phyloP scores from a whole-genome alignment of 2,113 vertebrate species.

The Aspidoscelis tigris region DNA sequence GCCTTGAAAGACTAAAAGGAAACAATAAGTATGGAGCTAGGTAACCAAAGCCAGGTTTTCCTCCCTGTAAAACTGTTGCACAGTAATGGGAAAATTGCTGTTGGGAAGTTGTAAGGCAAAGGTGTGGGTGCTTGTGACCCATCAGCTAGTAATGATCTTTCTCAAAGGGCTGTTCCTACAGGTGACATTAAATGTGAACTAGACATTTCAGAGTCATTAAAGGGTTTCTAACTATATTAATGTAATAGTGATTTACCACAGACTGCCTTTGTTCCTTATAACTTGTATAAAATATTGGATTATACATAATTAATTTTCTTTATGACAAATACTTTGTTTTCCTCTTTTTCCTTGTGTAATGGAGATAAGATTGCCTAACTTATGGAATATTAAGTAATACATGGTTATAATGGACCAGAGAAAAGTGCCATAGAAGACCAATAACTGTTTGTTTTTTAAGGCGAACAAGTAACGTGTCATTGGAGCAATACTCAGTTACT shows the following conservation, averaged over 20 bases:
- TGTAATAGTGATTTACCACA: slow-evolving; percentile 80
- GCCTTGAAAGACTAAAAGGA: slow-evolving; percentile 75
- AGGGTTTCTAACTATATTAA: slow-evolving; percentile 81
- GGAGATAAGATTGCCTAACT: slow-evolving; percentile 70
- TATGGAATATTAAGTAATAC: slow-evolving; percentile 73
- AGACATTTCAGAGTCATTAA: slow-evolving; percentile 79
- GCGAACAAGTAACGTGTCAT: slow-evolving; percentile 72
- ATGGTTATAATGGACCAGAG: slow-evolving; percentile 79
- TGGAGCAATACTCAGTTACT: slow-evolving; percentile 76
- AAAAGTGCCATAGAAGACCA: slow-evolving; percentile 95
- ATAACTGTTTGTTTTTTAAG: slow-evolving; percentile 81
- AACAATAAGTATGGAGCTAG: slow-evolving; percentile 76
- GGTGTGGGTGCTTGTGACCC: slow-evolving; percentile 59
- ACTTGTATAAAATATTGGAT: slow-evolving; percentile 72
- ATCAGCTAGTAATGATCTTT: slow-evolving; percentile 61
- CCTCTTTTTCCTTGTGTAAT: slow-evolving; percentile 69
- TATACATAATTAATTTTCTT: slow-evolving; percentile 76
- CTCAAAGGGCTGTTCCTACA: slow-evolving; percentile 84
- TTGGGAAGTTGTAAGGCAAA: slow-evolving; percentile 62
- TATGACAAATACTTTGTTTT: slow-evolving; percentile 72
- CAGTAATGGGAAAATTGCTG: slow-evolving; percentile 68
- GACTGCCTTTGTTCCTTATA: slow-evolving; percentile 87
- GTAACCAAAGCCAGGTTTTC: slow-evolving; percentile 88
- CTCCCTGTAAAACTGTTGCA: slow-evolving; percentile 65
- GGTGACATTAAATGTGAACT: slow-evolving; percentile 79